Conservation (phyloP, 2,113 vertebrate genomes). For the Prionailurus bengalensis region DNA sequence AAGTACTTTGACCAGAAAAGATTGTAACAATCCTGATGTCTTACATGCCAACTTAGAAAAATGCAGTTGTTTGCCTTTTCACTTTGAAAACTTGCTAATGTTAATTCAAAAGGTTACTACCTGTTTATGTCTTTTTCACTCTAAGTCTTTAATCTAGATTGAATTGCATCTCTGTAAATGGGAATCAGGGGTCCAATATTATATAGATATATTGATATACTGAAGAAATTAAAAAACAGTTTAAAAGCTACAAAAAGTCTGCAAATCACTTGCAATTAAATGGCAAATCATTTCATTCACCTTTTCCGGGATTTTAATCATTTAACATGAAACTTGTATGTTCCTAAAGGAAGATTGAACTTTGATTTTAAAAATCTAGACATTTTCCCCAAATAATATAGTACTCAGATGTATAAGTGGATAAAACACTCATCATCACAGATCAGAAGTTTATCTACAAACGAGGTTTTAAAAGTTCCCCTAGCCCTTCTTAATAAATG, state of each 20-base stretch:
- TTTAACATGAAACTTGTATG: background rate
- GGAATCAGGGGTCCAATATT: background rate
- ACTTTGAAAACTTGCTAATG: background rate
- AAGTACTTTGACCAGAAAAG: background rate
- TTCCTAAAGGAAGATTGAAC: background rate
- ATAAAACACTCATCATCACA: background rate
- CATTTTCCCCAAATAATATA: background rate
- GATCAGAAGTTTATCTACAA: background rate
- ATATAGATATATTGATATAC: background rate
- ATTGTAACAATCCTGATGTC: background rate
- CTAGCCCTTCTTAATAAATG: background rate
- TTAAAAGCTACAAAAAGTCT: background rate
- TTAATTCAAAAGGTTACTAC: background rate
- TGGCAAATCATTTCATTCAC: background rate
- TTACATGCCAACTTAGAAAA: background rate
- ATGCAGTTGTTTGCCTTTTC: background rate
- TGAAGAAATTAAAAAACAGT: background rate
- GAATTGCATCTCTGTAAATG: background rate
- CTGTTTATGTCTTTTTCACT: background rate
- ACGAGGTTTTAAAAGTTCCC: background rate
- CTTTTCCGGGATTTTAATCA: background rate
- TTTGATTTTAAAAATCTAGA: background rate
- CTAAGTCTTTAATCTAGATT: background rate
- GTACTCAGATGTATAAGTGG: background rate
- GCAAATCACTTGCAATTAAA: background rate